Base-by-base conservation (phyloP, 2,113 vertebrate genomes). In the Neomonachus schauinslandi region DNA sequence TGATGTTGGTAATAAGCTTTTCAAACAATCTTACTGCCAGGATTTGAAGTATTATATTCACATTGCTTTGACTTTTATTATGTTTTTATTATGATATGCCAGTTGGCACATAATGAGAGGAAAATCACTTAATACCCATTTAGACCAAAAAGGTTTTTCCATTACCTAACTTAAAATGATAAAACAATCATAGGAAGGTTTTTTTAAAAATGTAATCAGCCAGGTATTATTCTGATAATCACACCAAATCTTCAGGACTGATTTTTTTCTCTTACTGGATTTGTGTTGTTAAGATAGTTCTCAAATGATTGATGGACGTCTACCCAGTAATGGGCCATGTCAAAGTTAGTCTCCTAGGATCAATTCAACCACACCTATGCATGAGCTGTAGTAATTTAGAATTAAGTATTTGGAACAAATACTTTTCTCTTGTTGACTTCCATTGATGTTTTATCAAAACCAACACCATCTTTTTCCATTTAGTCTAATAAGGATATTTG, bases 21-120 rank as follows among this genome's bases (percentile, higher is more conserved):
- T 87, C 61, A 94, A 93, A 93, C 61, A 91, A 77, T 33, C 57
- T 90, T 77, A 69, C 61, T 93, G n/a, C 49, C n/a, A 88, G 28
- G 12, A 61, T 84, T 79, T 79, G 7, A 39, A 83, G 33, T 88
- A 72, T 18, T 93, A 57, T 63, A 89, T 88, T 93, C 51, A 83
- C 57, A 57, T 65, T 93, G 31, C 69, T 93, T 76, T 16, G n/a
- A 59, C 28, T 79, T 83, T 79, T 67, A 91, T 83, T 67, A 12
- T 89, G 65, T 90, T 93, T 85, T 51, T 83, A 82, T 77, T 83
- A 82, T 91, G 24, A 63, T 86, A 7, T 51, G 19, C 26, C 46
- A 57, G n/a, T 59, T 77, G 7, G 18, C 10, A 67, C 21, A 57
- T 31, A 87, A 69, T 28, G 21, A 90, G 65, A 59, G 9, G 11